Evolutionary conservation across 2,888 invertebrate genomes (phyloP), one percentile per base, ranked within the genome.

Genomic region (Sphaerophoria taeniata): DNA sequence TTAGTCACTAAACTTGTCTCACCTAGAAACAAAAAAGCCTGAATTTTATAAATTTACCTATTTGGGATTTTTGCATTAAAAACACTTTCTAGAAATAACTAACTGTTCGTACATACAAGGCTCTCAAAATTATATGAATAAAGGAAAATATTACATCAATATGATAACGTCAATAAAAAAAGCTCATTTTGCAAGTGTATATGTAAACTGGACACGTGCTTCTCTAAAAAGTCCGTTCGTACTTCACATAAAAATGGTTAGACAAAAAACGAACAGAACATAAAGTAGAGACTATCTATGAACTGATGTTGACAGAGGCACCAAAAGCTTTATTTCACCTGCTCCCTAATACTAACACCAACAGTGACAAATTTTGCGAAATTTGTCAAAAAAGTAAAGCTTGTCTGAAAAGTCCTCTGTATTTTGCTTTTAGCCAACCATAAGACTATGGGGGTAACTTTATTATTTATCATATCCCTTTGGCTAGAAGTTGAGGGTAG

Each of bases 361-460:
- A 84, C 83, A 84, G 34, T 72, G 84, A 84, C 71, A 84, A 84
- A 80, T 75, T 75, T 36, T 24, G 63, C n/a, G 49, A 76, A 76
- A 84, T 80, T 79, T 79, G 45, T 80, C 84, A 80, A 69, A 79
- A 24, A 67, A 55, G 65, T 39, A 55, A 45, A 7, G 43, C 67
- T 67, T 47, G 55, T 34, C 45, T 47, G 36, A 34, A 49, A 67
- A 51, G 11, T 24, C 16, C 61, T 51, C 56, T 60, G 60, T 53
- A 47, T 33, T 47, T 58, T 31, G 11, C 11, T 43, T 43, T 24
- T 39, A 6, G 39, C 51, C 34, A 70, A 31, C 49, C 51, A 49
- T 49, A 12, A 65, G 34, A 78, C 63, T 63, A 36, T 67, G 39
- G 70, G 53, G 53, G 73, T 47, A 73, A 63, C 69, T 74, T 78